phyloP scores from a whole-genome alignment of 1,140 invertebrate genomes.

The Nilaparvata lugens region DNA sequence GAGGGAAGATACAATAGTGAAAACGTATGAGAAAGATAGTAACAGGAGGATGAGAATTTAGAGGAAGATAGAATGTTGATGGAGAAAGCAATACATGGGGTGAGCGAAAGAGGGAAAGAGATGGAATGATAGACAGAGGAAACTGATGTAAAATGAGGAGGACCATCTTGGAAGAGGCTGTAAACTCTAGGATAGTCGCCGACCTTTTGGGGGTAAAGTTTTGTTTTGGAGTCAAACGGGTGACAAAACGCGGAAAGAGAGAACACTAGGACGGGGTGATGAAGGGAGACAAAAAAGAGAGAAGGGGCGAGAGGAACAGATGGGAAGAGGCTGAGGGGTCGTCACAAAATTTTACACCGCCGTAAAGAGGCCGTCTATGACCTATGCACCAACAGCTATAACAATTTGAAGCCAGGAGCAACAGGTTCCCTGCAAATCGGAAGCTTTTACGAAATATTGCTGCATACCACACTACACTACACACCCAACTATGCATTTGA shows the following conservation, averaged over 20 bases:
- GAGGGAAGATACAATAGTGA: no score
- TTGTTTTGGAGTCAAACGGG: no score
- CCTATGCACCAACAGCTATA: conserved; percentile 5
- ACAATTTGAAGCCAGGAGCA: conserved; percentile 9
- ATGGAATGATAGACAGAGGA: neutral
- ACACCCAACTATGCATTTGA: neutral
- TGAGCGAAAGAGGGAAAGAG: neutral
- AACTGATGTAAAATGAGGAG: neutral
- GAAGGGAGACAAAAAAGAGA: no score
- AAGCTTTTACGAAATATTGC: no score
- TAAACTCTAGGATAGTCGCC: conserved; percentile 5
- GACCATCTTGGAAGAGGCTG: neutral
- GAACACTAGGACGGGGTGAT: no score
- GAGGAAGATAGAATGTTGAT: no score
- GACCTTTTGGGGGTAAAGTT: no score
- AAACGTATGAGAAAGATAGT: no score
- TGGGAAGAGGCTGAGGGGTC: neutral
- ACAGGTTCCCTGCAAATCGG: neutral
- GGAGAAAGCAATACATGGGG: neutral
- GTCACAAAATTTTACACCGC: conserved; percentile 11
- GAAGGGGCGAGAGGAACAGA: no score
- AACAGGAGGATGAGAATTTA: no score
- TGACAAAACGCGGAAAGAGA: no score
- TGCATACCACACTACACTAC: neutral
- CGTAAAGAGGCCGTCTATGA: conserved; percentile 12